Base-by-base conservation (phyloP, 2,888 invertebrate species). In the Melanotus villosus region DNA sequence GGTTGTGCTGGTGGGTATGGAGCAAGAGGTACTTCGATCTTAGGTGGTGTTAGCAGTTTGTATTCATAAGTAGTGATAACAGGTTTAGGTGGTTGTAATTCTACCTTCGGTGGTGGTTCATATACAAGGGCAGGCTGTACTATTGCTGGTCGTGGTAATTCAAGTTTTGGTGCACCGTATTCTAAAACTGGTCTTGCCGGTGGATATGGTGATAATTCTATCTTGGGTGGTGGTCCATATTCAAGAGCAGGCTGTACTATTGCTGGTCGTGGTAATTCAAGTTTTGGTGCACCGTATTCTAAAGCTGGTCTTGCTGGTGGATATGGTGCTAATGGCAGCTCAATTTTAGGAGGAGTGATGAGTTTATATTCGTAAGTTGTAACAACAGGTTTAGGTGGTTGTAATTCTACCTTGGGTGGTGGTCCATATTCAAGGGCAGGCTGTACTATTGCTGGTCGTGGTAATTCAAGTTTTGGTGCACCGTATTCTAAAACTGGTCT, bases 361-460 rank as follows among this genome's bases (percentile, higher is more conserved):
- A 26, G 26, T 23, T 21, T 18, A 18, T 43, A 43, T 6, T 43
- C 9, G 19, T 43, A 43, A 19, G 18, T 1, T 52, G 18, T 52
- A 14, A 7, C 10, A 21, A 32, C 16, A 14, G 32, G 30, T 52
- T 1, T 18, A 3, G 32, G 10, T 32, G 52, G 30, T n/a, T n/a
- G n/a, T n/a, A n/a, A n/a, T n/a, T n/a, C n/a, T n/a, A n/a, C n/a
- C n/a, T n/a, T n/a, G n/a, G n/a, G n/a, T n/a, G 23, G 30, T 1
- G 14, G 16, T 1, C 52, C 52, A n/a, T 52, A 52, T 14, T 30
- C 32, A 14, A 32, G 54, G n/a, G 32, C 54, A 6, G 54, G 54
- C 0, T 9, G n/a, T 2, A 32, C 16, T 32, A 32, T 16, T 52
- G 52, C 32, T 14, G 2, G 12, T 9, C 2, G 16, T 1, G 52